These are phyloP conservation scores for Chauna torquata DNA, from an alignment of 2,113 vertebrate species.

Conservation along the genomic window DNA sequence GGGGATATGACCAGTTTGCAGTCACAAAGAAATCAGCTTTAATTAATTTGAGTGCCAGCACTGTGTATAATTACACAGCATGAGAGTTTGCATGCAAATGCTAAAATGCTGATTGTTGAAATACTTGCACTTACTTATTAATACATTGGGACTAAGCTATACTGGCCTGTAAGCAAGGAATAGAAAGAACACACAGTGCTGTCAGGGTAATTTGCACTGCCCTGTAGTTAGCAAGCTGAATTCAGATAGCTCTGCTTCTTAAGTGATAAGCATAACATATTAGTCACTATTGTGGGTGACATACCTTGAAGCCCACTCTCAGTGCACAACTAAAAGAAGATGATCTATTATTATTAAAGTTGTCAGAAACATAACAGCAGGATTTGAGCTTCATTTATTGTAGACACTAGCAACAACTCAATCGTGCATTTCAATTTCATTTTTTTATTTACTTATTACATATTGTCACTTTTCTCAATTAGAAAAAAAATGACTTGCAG, in stretches of 20 bases:
- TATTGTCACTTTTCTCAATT: slow-evolving; percentile 38
- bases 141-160: slow-evolving; percentile 76
- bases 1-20: slow-evolving; percentile 83
- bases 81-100: slow-evolving; percentile 84
- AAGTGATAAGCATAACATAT: slow-evolving; percentile 70
- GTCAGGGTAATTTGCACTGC: slow-evolving; percentile 70
- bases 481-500: neutral
- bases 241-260: slow-evolving; percentile 74
- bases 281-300: slow-evolving; percentile 61
- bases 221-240: slow-evolving; percentile 72
- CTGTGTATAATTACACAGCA: slow-evolving; percentile 87
- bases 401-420: slow-evolving; percentile 12
- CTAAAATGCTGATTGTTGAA: slow-evolving; percentile 85
- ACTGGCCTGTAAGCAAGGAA: slow-evolving; percentile 73
- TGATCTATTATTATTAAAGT: slow-evolving; percentile 57
- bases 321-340: slow-evolving; percentile 50
- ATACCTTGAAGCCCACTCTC: slow-evolving; percentile 69
- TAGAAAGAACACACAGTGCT: slow-evolving; percentile 47
- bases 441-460: slow-evolving; percentile 47
- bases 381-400: slow-evolving; percentile 5
- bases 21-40: slow-evolving; percentile 83
- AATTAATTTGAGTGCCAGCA: slow-evolving; percentile 93
- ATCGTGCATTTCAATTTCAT: slow-evolving; percentile 27
- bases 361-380: slow-evolving; percentile 21
- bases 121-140: slow-evolving; percentile 80